Evolutionary conservation across 2,888 invertebrate species (phyloP).

Genomic region (Listrodromus nycthemerus): DNA sequence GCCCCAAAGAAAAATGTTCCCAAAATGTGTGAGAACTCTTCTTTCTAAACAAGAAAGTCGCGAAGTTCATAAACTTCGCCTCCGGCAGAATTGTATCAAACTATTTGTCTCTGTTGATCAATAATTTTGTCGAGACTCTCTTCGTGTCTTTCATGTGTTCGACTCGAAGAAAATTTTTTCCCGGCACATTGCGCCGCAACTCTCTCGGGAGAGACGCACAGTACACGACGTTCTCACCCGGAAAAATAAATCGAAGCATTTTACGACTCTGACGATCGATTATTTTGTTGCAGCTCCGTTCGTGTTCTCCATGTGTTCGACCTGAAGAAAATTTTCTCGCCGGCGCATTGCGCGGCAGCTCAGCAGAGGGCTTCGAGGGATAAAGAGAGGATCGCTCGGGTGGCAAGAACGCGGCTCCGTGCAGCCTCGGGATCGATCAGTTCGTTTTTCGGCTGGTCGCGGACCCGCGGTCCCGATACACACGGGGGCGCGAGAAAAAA

Average conservation of each 20-base stretch:
- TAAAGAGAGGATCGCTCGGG: slow-evolving; percentile 36
- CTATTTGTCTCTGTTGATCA: slow-evolving; percentile 2
- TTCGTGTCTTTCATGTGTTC: neutral
- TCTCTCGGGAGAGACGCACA: too few species aligned
- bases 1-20: too few species aligned
- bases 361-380: slow-evolving; percentile 25
- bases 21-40: too few species aligned
- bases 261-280: neutral
- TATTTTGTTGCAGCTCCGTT: neutral
- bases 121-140: neutral
- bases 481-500: slow-evolving; percentile 69
- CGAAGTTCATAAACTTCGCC: too few species aligned
- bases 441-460: slow-evolving; percentile 59
- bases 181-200: slow-evolving; percentile 12
- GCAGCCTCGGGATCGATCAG: slow-evolving; percentile 60
- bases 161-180: neutral
- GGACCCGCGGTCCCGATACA: slow-evolving; percentile 70
- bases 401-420: slow-evolving; percentile 52
- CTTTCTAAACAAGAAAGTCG: too few species aligned
- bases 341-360: slow-evolving; percentile 18
- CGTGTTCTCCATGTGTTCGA: neutral
- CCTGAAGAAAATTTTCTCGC: neutral
- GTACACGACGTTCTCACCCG: too few species aligned
- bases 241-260: too few species aligned
- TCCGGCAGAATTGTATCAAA: too few species aligned